A percentile compares a stretch with the other conserved stretches of the same genome.
Conservation (phyloP, 2,113 vertebrate species). For the Psittacula cyanocephala region DNA sequence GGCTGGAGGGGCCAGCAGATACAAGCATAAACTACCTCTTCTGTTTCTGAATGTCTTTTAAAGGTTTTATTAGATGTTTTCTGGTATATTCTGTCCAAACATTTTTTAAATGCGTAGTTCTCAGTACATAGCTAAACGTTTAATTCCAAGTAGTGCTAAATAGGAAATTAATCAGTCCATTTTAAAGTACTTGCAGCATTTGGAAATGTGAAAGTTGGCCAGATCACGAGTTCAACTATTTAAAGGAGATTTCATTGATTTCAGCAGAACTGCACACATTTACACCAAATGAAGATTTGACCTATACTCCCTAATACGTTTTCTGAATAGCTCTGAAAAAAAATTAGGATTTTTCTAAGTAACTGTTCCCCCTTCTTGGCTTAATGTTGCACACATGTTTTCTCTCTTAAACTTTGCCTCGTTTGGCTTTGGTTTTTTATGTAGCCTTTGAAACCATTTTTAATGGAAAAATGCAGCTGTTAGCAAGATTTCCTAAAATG, state of each 20-base stretch:
- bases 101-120: not conserved
- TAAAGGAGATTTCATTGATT: not conserved
- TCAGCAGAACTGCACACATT: slow-evolving; percentile 1
- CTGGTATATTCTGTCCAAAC: not conserved
- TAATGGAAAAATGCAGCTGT: slow-evolving; percentile 89
- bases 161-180: not conserved
- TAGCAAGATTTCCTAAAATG: slow-evolving; percentile 84
- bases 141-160: not conserved
- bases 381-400: slow-evolving; percentile 76
- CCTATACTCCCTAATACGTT: not conserved
- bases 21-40: not conserved
- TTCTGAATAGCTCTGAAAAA: slow-evolving; percentile 33
- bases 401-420: slow-evolving; percentile 80
- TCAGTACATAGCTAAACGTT: not conserved
- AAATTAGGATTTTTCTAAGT: slow-evolving; percentile 60
- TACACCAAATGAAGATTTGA: slow-evolving; percentile 21
- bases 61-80: not conserved
- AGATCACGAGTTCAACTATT: not conserved
- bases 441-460: slow-evolving; percentile 82
- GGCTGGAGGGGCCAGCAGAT: not conserved
- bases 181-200: slow-evolving; percentile 22
- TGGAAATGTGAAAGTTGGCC: slow-evolving; percentile 33
- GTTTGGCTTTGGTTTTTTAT: slow-evolving; percentile 74
- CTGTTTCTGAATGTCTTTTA: not conserved
- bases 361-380: slow-evolving; percentile 67